Conservation (phyloP, 2,113 vertebrate genomes). For the Bucco capensis region DNA sequence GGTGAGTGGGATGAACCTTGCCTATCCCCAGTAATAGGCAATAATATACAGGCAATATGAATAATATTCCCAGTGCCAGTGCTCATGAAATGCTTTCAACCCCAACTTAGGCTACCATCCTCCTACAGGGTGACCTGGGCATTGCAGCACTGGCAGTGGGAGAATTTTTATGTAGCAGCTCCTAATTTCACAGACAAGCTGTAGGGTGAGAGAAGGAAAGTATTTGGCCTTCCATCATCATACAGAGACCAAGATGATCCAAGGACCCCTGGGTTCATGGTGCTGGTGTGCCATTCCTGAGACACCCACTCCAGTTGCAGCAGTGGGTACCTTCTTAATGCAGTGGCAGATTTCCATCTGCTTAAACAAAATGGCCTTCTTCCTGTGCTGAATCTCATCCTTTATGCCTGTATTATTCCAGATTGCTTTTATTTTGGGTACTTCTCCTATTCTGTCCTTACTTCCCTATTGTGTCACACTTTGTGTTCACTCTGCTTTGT, state of each 20-base stretch:
- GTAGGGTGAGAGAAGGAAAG: neutral
- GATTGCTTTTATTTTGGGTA: conserved; percentile 8
- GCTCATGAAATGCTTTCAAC: neutral
- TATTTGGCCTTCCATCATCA: neutral
- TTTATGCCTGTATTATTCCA: neutral
- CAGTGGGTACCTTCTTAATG: neutral
- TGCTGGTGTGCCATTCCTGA: neutral
- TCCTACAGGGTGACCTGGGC: neutral
- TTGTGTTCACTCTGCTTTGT: neutral
- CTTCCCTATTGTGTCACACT: conserved; percentile 18
- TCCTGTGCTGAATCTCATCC: neutral
- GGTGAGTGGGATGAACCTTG: neutral
- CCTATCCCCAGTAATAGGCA: neutral
- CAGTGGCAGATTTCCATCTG: neutral
- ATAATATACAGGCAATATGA: too few relatives aligned
- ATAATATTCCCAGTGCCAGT: neutral
- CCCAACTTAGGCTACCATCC: neutral
- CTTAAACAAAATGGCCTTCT: neutral
- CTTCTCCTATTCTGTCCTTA: conserved; percentile 20
- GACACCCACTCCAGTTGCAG: neutral
- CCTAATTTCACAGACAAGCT: neutral
- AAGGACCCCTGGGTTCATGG: neutral
- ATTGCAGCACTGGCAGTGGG: neutral
- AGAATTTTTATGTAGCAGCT: neutral
- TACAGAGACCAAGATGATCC: neutral